Evolutionary conservation across 2,113 vertebrate genomes (phyloP), one percentile per base, ranked within the genome.

Genomic region (Limnothrissa miodon): DNA sequence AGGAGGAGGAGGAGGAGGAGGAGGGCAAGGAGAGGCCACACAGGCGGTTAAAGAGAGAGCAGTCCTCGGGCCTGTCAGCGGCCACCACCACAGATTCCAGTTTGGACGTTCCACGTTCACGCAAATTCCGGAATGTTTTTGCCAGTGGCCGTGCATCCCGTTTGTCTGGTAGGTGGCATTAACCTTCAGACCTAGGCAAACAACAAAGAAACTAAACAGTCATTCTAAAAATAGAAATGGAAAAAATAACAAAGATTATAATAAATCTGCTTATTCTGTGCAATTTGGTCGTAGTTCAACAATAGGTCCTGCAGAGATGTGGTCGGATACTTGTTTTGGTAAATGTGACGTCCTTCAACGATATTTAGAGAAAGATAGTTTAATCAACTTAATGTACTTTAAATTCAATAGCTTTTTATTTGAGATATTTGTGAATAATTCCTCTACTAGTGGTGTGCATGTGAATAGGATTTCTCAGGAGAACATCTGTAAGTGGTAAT

Each of bases 51-150:
- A 85, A 81, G 51, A 86, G 86, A 81, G 85, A 59, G 39, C 21
- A 29, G 39, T 89, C 87, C 56, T 85, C 86, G 3, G 10, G 89
- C 46, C 89, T 89, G 56, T 86, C 94, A 0, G 96, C 95, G 85
- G 95, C 95, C 39, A 95, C 94, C 0, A 95, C 96, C 0, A 95
- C 95, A 0, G 96, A 96, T 85, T 95, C 95, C 0, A 90, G 91
- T 0, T 89, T 90, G 19, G 97, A 97, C 87, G 93, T 96, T 51
- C 95, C 96, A 10, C 96, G 96, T 88, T 97, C 96, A 87, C 97
- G 95, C 92, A 99, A 99, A 91, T 99, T 99, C 92, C 95, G 97
- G 90, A 99, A 99, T 0, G 95, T 99, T 86, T 99, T 99, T 0
- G 94, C 95, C 88, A 97, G 96, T 90, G 95, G 94, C 93, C 97